These are phyloP conservation scores for Pelobates fuscus DNA, from an alignment of 2,113 vertebrate genomes.

Conservation along the genomic window DNA sequence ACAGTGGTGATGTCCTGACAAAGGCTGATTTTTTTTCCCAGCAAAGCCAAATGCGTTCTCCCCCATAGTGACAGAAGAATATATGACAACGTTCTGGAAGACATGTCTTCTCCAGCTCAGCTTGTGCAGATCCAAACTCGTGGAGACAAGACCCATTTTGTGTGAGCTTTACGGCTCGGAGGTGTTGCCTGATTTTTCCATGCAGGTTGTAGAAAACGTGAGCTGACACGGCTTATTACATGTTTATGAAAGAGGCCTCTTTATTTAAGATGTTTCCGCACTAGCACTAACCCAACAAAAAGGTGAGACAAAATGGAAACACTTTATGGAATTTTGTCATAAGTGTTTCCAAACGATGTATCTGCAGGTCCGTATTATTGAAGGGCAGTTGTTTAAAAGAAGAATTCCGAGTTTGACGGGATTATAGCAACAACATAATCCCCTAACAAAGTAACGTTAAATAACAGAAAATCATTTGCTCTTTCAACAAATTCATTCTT, in stretches of 20 bases:
- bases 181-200: slow-evolving; percentile 45
- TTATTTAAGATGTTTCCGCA: slow-evolving; percentile 42
- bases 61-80: background rate
- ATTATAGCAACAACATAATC: too few relatives aligned
- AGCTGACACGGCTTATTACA: slow-evolving; percentile 38
- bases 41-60: background rate
- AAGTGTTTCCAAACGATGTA: slow-evolving; percentile 36
- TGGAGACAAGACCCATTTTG: slow-evolving; percentile 34
- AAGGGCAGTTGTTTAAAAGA: slow-evolving; percentile 35
- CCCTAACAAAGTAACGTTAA: too few relatives aligned
- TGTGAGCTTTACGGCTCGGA: slow-evolving; percentile 35
- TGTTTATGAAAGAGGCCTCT: slow-evolving; percentile 40
- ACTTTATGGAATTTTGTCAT: slow-evolving; percentile 9
- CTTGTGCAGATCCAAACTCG: slow-evolving; percentile 15
- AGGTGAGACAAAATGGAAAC: slow-evolving; percentile 13
- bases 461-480: too few relatives aligned
- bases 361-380: slow-evolving; percentile 35
- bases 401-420: too few relatives aligned
- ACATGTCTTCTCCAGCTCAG: slow-evolving; percentile 4
- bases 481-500: too few relatives aligned
- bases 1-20: background rate
- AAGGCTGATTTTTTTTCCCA: slow-evolving; percentile 1
- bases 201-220: slow-evolving; percentile 34
- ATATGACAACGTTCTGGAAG: slow-evolving; percentile 9
- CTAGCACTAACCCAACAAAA: background rate